These are phyloP conservation scores for Anguilla anguilla DNA, from an alignment of 2,797 vertebrate species.

Conservation along the genomic window DNA sequence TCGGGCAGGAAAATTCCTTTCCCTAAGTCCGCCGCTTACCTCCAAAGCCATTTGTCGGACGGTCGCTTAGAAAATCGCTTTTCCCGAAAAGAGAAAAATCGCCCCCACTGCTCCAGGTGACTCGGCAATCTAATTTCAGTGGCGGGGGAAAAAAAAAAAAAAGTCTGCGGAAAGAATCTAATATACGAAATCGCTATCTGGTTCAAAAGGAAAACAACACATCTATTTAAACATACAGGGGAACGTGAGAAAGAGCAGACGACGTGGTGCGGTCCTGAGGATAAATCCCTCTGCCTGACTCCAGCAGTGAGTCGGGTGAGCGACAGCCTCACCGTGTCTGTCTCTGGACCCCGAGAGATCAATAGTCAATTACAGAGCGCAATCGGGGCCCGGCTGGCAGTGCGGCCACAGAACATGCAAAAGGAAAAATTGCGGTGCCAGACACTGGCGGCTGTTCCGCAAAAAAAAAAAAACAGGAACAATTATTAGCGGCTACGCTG, in stretches of 20 bases:
- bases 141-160: neutral
- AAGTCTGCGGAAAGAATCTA: neutral
- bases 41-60: neutral
- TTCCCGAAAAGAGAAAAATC: neutral
- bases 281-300: slow-evolving; percentile 24
- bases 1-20: neutral
- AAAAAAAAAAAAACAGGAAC: neutral
- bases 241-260: neutral
- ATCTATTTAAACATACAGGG: neutral
- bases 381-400: neutral
- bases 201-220: neutral
- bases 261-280: neutral
- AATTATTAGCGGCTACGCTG: slow-evolving; percentile 19
- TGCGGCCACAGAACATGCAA: slow-evolving; percentile 13
- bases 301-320: neutral
- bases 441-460: slow-evolving; percentile 11
- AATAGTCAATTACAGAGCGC: slow-evolving; percentile 45
- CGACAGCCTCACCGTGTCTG: slow-evolving; percentile 8
- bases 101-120: neutral
- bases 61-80: neutral
- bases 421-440: slow-evolving; percentile 20
- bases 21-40: neutral
- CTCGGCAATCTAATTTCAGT: neutral
- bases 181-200: neutral
- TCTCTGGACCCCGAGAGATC: slow-evolving; percentile 32